Percentiles rank a stretch among this genome's conserved stretches.
These are phyloP conservation scores for Petrocephalus sullivani DNA, from an alignment of 2,797 vertebrate genomes.

Conservation along the genomic window DNA sequence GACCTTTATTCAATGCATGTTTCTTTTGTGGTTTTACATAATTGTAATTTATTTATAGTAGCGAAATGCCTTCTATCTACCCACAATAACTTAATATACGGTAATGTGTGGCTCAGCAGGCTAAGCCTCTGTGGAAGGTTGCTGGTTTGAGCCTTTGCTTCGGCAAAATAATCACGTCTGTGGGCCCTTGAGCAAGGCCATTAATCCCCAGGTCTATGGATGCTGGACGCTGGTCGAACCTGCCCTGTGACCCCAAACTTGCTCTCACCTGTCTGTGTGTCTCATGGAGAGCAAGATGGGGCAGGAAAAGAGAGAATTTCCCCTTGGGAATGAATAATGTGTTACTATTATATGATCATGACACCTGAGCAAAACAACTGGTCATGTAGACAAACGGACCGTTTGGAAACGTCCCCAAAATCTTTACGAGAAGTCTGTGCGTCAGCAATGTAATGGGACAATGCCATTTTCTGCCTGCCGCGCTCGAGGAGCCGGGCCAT, in stretches of 20 bases:
- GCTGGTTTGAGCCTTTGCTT: not conserved
- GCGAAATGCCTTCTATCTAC: too few species aligned
- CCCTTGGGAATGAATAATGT: not conserved
- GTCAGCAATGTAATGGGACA: slow-evolving; percentile 57
- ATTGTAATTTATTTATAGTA: too few species aligned
- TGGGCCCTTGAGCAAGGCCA: not conserved
- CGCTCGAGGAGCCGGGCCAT: slow-evolving; percentile 63
- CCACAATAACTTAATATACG: too few species aligned
- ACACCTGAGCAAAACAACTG: not conserved
- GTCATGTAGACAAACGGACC: not conserved
- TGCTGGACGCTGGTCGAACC: not conserved
- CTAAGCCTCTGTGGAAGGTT: not conserved
- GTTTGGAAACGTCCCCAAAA: slow-evolving; percentile 18
- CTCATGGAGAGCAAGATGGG: not conserved
- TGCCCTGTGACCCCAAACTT: not conserved
- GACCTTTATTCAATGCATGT: not conserved
- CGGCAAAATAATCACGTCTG: not conserved
- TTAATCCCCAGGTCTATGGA: not conserved
- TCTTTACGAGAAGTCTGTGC: slow-evolving; percentile 26
- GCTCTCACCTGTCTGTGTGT: not conserved
- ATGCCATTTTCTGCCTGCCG: slow-evolving; percentile 61
- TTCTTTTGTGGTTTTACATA: too few species aligned
- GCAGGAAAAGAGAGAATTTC: too few species aligned
- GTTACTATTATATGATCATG: not conserved
- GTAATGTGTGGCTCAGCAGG: too few species aligned